A percentile compares a stretch with the other conserved stretches of the same genome.
Evolutionary conservation across 2,888 invertebrate species (phyloP).

Genomic region (Carpatolechia fugitivella): DNA sequence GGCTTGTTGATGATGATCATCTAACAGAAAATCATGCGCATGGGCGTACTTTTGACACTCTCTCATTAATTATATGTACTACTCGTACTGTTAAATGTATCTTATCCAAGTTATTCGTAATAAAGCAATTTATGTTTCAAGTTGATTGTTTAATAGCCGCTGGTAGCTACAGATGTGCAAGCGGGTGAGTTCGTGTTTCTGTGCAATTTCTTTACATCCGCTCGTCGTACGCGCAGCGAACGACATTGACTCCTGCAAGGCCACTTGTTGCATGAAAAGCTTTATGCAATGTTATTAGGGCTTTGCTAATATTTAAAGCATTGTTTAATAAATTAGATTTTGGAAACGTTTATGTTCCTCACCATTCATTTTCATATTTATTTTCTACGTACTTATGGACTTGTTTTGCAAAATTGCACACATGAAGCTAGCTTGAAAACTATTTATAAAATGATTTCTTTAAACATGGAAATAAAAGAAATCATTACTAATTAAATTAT

Average conservation of each 20-base stretch:
- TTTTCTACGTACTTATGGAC: no score
- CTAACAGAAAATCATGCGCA: no score
- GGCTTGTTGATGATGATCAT: no score
- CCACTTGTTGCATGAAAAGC: constrained; percentile 46
- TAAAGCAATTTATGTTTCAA: constrained; percentile 14
- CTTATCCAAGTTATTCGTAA: constrained; percentile 11
- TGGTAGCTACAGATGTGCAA: constrained; percentile 17
- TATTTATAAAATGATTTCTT: no score
- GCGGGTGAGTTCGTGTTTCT: constrained; percentile 12
- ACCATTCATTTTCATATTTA: no score
- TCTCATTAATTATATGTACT: background rate
- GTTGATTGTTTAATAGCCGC: constrained; percentile 21
- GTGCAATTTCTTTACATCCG: constrained; percentile 27
- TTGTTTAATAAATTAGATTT: background rate
- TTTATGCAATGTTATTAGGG: constrained; percentile 29
- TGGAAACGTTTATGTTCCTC: no score
- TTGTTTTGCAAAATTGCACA: no score
- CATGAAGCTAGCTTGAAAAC: no score
- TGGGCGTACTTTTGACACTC: background rate
- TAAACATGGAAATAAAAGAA: no score
- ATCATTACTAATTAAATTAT: no score
- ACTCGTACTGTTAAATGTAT: background rate
- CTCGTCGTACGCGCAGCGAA: constrained; percentile 32
- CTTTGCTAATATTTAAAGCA: background rate
- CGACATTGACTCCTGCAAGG: constrained; percentile 58